Percentiles rank a stretch among this genome's conserved stretches.
These are phyloP conservation scores for Lochmaea capreae DNA, from an alignment of 2,888 invertebrate species.

Conservation along the genomic window DNA sequence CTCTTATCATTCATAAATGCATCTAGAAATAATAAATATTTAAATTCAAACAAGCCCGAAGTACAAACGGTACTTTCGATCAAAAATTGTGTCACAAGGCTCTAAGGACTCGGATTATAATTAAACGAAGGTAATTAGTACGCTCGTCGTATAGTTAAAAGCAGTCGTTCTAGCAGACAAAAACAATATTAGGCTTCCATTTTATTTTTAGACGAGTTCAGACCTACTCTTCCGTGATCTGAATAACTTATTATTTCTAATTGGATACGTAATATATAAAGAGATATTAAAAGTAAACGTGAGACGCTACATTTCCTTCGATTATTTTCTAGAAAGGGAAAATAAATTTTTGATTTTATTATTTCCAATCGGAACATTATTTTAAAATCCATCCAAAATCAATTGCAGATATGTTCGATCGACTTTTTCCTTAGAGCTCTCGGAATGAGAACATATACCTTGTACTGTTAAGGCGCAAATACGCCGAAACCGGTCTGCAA, in stretches of 20 bases:
- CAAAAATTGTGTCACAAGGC: background rate
- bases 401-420: too few species aligned
- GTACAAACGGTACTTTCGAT: background rate
- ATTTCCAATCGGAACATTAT: background rate
- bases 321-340: background rate
- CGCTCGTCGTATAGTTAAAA: slow-evolving; percentile 16
- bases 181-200: slow-evolving; percentile 16
- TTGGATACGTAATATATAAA: background rate
- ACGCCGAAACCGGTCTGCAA: too few species aligned
- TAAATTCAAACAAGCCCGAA: background rate
- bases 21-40: background rate
- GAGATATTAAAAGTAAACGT: background rate
- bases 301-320: background rate
- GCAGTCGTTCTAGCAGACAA: slow-evolving; percentile 14
- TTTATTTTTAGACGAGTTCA: slow-evolving; percentile 35
- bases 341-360: background rate
- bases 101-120: background rate
- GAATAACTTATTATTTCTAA: slow-evolving; percentile 32
- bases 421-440: too few species aligned
- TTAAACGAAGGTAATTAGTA: slow-evolving; percentile 32
- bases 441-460: too few species aligned
- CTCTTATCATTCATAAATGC: background rate
- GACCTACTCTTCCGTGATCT: slow-evolving; percentile 31
- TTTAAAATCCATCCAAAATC: too few species aligned
- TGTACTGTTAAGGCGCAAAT: too few species aligned